phyloP scores from a whole-genome alignment of 2,888 invertebrate species.

The Autographa gamma region DNA sequence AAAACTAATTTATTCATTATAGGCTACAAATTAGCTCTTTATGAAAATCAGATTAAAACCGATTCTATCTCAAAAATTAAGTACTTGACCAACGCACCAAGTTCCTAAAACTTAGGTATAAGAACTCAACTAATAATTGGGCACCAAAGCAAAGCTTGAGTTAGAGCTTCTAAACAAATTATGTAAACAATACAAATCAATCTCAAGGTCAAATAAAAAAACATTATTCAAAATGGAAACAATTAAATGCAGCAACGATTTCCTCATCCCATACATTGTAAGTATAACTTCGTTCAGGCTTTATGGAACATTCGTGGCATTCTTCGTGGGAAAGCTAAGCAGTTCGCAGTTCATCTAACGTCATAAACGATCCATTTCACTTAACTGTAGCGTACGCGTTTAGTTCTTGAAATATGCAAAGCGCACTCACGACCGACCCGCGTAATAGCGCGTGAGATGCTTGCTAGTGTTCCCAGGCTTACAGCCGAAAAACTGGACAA shows the following conservation, averaged over 20 bases:
- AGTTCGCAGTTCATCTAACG: conserved; percentile 68
- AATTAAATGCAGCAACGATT: background rate
- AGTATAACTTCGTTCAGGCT: conserved; percentile 61
- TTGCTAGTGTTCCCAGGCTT: conserved; percentile 63
- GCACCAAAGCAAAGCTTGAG: too few relatives aligned
- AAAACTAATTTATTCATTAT: too few relatives aligned
- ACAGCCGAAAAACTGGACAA: background rate
- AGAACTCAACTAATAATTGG: too few relatives aligned
- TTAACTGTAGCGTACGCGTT: conserved; percentile 82
- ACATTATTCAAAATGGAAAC: background rate
- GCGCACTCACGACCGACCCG: conserved; percentile 81
- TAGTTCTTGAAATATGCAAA: conserved; percentile 87
- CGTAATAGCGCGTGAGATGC: conserved; percentile 84
- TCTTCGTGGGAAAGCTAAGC: conserved; percentile 76
- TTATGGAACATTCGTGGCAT: conserved; percentile 63
- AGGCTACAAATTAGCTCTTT: too few relatives aligned
- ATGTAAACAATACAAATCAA: background rate
- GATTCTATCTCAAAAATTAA: too few relatives aligned
- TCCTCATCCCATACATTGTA: conserved; percentile 23
- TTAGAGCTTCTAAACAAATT: too few relatives aligned
- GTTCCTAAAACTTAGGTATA: too few relatives aligned
- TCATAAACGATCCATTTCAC: conserved; percentile 84
- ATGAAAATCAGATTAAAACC: too few relatives aligned
- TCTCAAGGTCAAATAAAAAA: background rate
- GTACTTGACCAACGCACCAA: too few relatives aligned